These are phyloP conservation scores for Ditula angustiorana DNA, from an alignment of 2,888 invertebrate species.

Conservation along the genomic window DNA sequence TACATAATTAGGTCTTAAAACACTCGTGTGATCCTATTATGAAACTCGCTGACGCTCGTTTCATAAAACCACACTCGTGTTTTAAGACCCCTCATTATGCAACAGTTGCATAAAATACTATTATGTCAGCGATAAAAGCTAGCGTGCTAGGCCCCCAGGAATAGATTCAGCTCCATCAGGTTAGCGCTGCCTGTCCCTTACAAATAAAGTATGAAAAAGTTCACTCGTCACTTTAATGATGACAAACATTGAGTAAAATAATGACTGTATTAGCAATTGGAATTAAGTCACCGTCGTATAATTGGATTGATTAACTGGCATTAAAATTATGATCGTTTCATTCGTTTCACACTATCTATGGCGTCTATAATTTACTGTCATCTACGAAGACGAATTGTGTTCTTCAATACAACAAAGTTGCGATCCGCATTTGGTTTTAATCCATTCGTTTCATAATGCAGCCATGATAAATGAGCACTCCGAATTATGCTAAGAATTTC, in stretches of 20 bases:
- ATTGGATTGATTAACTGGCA: conserved; percentile 18
- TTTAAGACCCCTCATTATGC: too few relatives aligned
- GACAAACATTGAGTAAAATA: background rate
- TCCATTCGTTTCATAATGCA: background rate
- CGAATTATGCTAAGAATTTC: too few relatives aligned
- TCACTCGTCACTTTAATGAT: background rate
- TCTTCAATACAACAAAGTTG: background rate
- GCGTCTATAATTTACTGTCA: conserved; percentile 24
- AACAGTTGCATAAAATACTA: too few relatives aligned
- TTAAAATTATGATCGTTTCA: conserved; percentile 23
- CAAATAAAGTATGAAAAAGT: background rate
- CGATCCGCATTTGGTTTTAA: background rate
- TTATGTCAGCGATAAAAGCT: too few relatives aligned
- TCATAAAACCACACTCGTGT: too few relatives aligned
- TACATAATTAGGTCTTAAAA: too few relatives aligned
- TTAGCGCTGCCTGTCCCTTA: background rate
- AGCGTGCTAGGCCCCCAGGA: too few relatives aligned
- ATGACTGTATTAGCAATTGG: conserved; percentile 13
- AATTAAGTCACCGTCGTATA: background rate
- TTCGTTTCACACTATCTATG: conserved; percentile 5
- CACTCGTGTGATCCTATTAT: too few relatives aligned
- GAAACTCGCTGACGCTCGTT: too few relatives aligned
- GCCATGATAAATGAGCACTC: background rate
- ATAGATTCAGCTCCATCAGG: too few relatives aligned
- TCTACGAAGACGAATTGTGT: background rate